Percentiles rank a stretch among this genome's conserved stretches.
Conservation (phyloP, 2,888 invertebrate species). For the Morpho achilles region DNA sequence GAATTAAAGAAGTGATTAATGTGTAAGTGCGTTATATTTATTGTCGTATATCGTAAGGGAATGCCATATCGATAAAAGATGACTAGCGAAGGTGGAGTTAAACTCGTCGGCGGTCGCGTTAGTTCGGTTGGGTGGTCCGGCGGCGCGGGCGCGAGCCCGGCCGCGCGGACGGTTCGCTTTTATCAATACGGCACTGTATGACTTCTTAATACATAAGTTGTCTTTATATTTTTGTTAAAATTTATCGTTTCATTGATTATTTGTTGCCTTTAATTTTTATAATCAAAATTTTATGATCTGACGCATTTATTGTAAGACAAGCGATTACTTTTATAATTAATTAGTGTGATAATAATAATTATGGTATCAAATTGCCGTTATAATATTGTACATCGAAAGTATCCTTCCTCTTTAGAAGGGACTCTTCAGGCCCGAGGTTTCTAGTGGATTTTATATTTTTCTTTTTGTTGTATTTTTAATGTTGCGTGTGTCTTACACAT, state of each 20-base stretch:
- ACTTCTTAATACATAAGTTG: conserved; percentile 74
- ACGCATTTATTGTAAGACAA: conserved; percentile 80
- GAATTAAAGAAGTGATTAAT: conserved; percentile 79
- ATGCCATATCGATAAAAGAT: conserved; percentile 80
- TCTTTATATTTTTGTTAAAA: conserved; percentile 71
- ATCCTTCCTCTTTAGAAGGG: conserved; percentile 80
- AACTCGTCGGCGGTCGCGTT: conserved; percentile 63
- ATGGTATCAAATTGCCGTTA: conserved; percentile 78
- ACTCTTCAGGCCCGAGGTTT: conserved; percentile 77
- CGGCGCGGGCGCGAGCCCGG: conserved; percentile 29
- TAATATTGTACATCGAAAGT: conserved; percentile 79
- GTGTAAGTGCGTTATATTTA: conserved; percentile 80
- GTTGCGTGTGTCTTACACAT: conserved; percentile 81
- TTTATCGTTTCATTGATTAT: conserved; percentile 75
- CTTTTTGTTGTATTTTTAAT: conserved; percentile 79
- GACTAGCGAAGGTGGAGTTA: conserved; percentile 74
- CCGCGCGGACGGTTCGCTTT: conserved; percentile 67
- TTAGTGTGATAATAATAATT: conserved; percentile 77
- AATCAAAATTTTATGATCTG: conserved; percentile 79
- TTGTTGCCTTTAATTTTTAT: conserved; percentile 76
- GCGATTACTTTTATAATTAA: conserved; percentile 78
- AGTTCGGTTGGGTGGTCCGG: conserved; percentile 59
- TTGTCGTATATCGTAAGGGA: conserved; percentile 78
- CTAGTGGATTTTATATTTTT: conserved; percentile 77
- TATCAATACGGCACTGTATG: conserved; percentile 76